phyloP scores from a whole-genome alignment of 1,140 invertebrate species.

The Drosophila azteca region DNA sequence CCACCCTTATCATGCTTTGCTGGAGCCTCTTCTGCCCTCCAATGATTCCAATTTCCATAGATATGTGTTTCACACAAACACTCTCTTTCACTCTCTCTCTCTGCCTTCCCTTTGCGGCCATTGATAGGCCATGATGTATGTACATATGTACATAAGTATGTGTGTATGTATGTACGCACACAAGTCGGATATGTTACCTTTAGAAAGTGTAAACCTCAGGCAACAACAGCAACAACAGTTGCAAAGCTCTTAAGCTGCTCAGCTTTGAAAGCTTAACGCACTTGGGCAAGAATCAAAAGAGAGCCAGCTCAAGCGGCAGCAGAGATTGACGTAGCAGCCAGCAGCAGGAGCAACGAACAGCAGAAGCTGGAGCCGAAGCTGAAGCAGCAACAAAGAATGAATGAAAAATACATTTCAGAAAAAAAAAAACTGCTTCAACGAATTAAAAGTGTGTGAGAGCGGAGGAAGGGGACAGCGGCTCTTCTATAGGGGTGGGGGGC shows the following conservation, averaged over 20 bases:
- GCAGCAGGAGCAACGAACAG: neutral
- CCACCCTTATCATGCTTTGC: conserved; percentile 49
- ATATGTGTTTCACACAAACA: neutral
- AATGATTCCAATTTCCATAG: conserved; percentile 61
- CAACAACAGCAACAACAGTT: conserved; percentile 37
- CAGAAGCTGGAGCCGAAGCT: neutral
- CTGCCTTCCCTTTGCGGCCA: neutral
- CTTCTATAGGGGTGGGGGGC: conserved; percentile 16
- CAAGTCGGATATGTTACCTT: conserved; percentile 40
- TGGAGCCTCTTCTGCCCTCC: conserved; percentile 30
- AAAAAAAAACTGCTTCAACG: conserved; percentile 25
- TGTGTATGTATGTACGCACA: too few species aligned
- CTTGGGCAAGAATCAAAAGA: conserved; percentile 8
- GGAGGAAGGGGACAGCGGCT: neutral
- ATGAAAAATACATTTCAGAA: neutral
- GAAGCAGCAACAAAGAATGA: conserved; percentile 1
- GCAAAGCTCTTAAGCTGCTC: conserved; percentile 60
- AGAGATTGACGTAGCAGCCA: neutral
- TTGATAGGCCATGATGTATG: conserved; percentile 34
- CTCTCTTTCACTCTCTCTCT: too few species aligned
- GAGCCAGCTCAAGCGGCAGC: neutral
- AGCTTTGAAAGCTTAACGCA: conserved; percentile 57
- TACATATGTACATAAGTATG: neutral
- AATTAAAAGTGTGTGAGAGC: conserved; percentile 20
- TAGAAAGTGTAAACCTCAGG: conserved; percentile 45